phyloP scores from a whole-genome alignment of 2,797 vertebrate genomes.

The Rhincodon typus region DNA sequence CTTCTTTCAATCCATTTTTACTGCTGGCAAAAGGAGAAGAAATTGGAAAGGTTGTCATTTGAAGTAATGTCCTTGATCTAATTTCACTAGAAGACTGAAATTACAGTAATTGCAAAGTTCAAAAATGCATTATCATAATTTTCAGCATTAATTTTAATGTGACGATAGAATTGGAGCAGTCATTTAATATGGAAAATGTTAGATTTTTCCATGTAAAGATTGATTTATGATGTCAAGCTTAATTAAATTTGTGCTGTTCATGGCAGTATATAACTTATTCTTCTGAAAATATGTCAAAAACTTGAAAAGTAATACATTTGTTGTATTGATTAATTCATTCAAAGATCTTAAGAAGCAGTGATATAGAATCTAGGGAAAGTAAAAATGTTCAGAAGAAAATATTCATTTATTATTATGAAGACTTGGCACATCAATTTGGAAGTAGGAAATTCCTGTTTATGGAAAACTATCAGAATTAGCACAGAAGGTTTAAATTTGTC shows the following conservation, averaged over 20 bases:
- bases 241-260: neutral
- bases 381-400: neutral
- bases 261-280: neutral
- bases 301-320: neutral
- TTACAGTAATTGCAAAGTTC: conserved; percentile 12
- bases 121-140: neutral
- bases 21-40: neutral
- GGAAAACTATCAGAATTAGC: neutral
- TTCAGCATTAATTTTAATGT: neutral
- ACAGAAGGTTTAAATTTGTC: neutral
- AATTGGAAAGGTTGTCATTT: neutral
- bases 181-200: neutral
- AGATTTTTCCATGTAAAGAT: neutral
- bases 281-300: neutral
- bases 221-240: neutral
- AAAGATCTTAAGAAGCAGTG: neutral
- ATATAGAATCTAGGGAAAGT: neutral
- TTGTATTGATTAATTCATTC: neutral
- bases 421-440: neutral
- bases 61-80: neutral
- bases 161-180: neutral
- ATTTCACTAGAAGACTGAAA: neutral
- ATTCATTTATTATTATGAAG: neutral
- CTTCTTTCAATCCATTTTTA: no score
- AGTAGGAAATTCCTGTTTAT: neutral